A percentile compares a stretch with the other conserved stretches of the same genome.
Evolutionary conservation across 2,797 vertebrate species (phyloP).

Genomic region (Calcarius lapponicus): DNA sequence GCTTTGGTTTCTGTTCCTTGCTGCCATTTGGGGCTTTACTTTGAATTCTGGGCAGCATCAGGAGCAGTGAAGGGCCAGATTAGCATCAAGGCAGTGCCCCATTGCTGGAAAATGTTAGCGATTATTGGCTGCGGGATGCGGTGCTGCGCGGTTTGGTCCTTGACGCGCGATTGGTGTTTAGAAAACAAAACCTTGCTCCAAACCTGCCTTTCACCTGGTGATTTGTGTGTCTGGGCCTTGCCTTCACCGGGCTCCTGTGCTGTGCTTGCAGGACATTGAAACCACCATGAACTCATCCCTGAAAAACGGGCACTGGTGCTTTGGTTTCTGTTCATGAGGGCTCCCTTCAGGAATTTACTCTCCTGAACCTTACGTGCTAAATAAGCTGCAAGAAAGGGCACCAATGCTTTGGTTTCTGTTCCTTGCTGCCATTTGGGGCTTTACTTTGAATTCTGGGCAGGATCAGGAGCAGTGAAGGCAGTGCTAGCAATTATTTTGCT

Average conservation of each 20-base stretch:
- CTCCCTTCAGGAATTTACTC: neutral
- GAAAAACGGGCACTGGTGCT: neutral
- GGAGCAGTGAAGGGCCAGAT: neutral
- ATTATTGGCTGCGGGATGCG: neutral
- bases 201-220: neutral
- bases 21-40: neutral
- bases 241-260: neutral
- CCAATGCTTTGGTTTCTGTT: neutral
- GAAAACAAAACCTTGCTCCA: fast-evolving
- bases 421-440: fast-evolving
- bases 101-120: neutral
- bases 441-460: neutral
- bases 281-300: no score
- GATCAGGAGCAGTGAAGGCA: neutral
- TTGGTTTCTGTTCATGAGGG: neutral
- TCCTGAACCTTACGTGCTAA: neutral
- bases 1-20: neutral
- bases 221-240: neutral
- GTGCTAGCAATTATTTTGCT: neutral
- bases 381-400: neutral
- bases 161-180: fast-evolving
- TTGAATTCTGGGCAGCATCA: neutral
- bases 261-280: conserved; percentile 87
- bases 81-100: neutral
- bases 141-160: neutral